phyloP scores from a whole-genome alignment of 2,888 invertebrate genomes.

The Fissipunctia ypsillon region DNA sequence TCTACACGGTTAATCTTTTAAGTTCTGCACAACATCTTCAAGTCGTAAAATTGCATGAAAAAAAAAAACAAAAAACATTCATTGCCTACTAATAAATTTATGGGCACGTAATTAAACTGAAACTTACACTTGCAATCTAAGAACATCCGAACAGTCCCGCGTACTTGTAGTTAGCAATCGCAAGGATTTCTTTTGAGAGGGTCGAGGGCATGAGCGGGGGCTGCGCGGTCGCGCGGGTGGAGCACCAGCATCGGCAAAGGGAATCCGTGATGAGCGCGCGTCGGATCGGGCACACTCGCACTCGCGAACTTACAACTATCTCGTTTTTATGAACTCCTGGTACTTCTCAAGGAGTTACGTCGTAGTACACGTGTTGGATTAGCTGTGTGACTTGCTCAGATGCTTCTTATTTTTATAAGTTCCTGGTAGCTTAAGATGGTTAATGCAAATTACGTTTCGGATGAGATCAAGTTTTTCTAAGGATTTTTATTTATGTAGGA shows the following conservation, averaged over 20 bases:
- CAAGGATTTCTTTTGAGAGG: conserved; percentile 70
- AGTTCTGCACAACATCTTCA: conserved; percentile 4
- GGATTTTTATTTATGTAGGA: background rate
- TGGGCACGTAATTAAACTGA: conserved; percentile 56
- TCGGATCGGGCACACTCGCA: conserved; percentile 60
- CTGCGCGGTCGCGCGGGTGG: conserved; percentile 31
- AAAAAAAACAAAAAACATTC: background rate
- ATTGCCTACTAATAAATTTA: conserved; percentile 13
- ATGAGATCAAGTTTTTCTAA: background rate
- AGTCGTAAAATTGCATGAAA: background rate
- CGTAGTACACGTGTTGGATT: conserved; percentile 45
- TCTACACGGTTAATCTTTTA: background rate
- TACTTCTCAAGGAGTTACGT: conserved; percentile 51
- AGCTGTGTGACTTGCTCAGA: conserved; percentile 15
- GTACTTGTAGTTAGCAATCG: conserved; percentile 67
- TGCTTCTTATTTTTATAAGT: conserved; percentile 17
- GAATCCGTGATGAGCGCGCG: conserved; percentile 81
- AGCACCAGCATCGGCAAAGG: conserved; percentile 72
- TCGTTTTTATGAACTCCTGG: conserved; percentile 62
- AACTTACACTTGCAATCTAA: conserved; percentile 53
- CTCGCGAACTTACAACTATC: conserved; percentile 58
- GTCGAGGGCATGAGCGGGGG: conserved; percentile 43
- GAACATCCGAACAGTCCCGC: conserved; percentile 60
- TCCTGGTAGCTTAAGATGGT: conserved; percentile 27
- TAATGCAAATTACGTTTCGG: conserved; percentile 30